A percentile compares a stretch with the other conserved stretches of the same genome.
Conservation (phyloP, 2,113 vertebrate species). For the rabbit (Oryctolagus cuniculus) region mOryCun1.1 NC_091438.1:128170501-128171000, state of each 20-base stretch:
- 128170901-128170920: background rate
- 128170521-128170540: background rate
- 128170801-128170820: background rate
- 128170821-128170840: background rate
- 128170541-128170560: background rate
- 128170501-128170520: background rate
- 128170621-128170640: background rate
- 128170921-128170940: background rate
- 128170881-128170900: background rate
- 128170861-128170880: background rate
- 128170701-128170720: background rate
- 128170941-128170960: background rate
- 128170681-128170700: background rate
- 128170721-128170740: background rate
- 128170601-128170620: background rate
- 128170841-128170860: background rate
- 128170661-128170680: conserved; percentile 9
- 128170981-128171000: background rate
- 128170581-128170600: background rate
- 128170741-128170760: too few species aligned
- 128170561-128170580: background rate
- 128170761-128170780: background rate
- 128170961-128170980: background rate
- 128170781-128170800: background rate
- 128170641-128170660: background rate